Conservation (phyloP, 37 sponge, comb jelly and placozoan genomes). For the Amphimedon queenslandica region DNA sequence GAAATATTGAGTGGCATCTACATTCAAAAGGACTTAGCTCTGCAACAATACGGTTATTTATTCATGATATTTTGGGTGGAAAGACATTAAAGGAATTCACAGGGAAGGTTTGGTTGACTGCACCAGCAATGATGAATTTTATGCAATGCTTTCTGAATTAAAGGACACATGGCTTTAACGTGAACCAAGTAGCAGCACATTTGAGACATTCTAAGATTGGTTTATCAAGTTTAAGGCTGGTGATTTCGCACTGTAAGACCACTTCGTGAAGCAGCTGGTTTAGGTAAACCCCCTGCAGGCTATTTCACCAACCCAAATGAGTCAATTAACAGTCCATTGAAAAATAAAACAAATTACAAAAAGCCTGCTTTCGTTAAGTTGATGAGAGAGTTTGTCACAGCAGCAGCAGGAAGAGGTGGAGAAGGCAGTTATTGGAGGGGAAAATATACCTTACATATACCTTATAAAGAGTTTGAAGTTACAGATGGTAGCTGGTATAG, state of each 20-base stretch:
- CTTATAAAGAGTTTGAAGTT: neutral
- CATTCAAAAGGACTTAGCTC: too few relatives aligned
- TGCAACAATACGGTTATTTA: too few relatives aligned
- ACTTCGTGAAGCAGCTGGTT: neutral
- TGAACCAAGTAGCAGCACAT: neutral
- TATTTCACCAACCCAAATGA: constrained; percentile 21
- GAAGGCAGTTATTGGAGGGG: constrained; percentile 12
- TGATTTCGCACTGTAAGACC: neutral
- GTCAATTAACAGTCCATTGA: constrained; percentile 22
- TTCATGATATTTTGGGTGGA: neutral
- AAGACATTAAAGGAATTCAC: neutral
- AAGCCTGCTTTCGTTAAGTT: constrained; percentile 5
- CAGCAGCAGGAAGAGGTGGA: too few relatives aligned
- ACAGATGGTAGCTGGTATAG: constrained; percentile 4
- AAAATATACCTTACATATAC: neutral
- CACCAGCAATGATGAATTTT: neutral
- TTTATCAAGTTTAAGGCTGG: neutral
- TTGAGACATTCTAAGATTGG: neutral
- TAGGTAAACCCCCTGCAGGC: constrained; percentile 10
- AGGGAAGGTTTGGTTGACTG: neutral
- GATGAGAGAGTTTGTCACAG: constrained; percentile 15
- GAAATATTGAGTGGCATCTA: neutral
- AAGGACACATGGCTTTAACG: neutral
- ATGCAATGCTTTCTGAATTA: neutral
- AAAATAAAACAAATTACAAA: constrained; percentile 15